Evolutionary conservation across 2,113 vertebrate species (phyloP), one percentile per base, ranked within the genome.

Genomic region (Ardeotis arabs): DNA sequence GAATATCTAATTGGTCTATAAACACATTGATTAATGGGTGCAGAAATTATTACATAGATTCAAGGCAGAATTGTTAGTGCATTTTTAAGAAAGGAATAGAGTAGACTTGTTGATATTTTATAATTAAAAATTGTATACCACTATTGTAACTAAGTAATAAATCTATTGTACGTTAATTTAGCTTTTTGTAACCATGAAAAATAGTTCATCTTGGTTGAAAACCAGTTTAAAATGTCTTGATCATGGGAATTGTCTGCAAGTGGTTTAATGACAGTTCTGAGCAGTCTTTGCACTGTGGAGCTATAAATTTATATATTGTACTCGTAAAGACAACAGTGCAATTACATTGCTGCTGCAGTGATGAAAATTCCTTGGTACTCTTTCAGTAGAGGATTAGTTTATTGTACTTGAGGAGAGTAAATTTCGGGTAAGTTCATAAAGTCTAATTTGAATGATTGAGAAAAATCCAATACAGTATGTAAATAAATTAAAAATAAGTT

Each of bases 1-100:
- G 10, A 90, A 11, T 64, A 59, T 84, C 24, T 96, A 80, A 79
- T 93, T 94, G 60, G 56, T 94, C 74, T 88, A 27, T 94, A 94
- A 97, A 85, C 69, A 70, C 13, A 74, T 86, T 83, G 83, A 87
- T 91, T 91, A 95, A 59, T 55, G 62, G 68, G n/a, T 91, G 39
- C n/a, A 83, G 89, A 94, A 94, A 62, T 85, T 84, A 89, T 23
- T 56, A 33, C 22, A 10, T 12, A 37, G 33, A 82, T 90, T 52
- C 52, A 56, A 49, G 80, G 39, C 73, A 90, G 87, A 90, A 84
- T 52, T 31, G 19, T 60, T 81, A 41, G 33, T 60, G 14, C 15
- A 4, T 62, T 70, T 96, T 93, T 35, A 87, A 88, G 49, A 93
- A 68, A 53, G 39, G 44, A 77, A 35, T 39, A 39, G 37, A 84